Evolutionary conservation across 1,140 invertebrate genomes (phyloP).

Genomic region (Bombus pyrosoma): DNA sequence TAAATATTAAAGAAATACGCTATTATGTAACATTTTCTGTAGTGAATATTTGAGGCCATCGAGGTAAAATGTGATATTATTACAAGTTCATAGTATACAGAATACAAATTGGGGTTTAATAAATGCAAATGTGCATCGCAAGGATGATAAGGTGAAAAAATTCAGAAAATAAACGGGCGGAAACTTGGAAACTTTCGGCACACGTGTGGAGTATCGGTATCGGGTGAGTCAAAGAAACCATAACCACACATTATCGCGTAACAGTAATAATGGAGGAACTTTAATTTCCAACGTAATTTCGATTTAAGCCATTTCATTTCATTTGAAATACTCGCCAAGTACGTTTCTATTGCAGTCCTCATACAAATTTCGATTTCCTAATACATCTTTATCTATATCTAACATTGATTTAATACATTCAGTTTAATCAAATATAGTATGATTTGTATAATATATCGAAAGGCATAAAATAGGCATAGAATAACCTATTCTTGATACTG

Average conservation of each 20-base stretch:
- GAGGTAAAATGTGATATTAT: background rate
- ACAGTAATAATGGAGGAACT: background rate
- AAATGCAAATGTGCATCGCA: background rate
- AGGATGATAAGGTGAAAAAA: background rate
- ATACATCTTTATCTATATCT: background rate
- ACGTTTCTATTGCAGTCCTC: background rate
- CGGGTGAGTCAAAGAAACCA: background rate
- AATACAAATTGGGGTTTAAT: background rate
- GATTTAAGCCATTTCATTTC: background rate
- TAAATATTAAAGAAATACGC: background rate
- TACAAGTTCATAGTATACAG: background rate
- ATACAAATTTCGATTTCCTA: background rate
- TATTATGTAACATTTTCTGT: background rate
- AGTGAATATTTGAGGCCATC: background rate
- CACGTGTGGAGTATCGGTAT: slow-evolving; percentile 16
- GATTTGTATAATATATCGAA: too few species aligned
- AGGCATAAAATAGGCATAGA: too few species aligned
- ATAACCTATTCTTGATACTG: background rate
- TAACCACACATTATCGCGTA: background rate
- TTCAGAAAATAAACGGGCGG: background rate
- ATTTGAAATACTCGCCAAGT: background rate
- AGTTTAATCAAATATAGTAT: background rate
- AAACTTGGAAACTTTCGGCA: slow-evolving; percentile 8
- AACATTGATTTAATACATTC: too few species aligned
- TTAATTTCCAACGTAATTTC: slow-evolving; percentile 16